Conservation (phyloP, 2,888 invertebrate species). For the Dexiosoma caninum region DNA sequence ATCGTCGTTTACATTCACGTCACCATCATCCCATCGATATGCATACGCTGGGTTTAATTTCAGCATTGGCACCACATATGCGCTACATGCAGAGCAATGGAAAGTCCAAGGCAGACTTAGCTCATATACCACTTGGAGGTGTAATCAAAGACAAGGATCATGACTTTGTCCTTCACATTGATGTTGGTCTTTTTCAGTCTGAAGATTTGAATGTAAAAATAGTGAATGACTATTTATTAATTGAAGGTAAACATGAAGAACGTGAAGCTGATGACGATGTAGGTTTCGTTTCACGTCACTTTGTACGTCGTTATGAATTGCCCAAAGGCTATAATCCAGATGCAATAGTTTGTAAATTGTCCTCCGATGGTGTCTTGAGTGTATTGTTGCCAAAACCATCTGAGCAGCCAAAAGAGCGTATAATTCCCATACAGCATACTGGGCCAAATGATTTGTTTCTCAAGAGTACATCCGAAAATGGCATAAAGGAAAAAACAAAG, state of each 20-base stretch:
- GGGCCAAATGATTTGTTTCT: slow-evolving; percentile 72
- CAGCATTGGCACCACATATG: slow-evolving; percentile 71
- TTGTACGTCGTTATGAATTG: slow-evolving; percentile 84
- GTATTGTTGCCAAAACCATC: slow-evolving; percentile 82
- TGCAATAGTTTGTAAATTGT: slow-evolving; percentile 85
- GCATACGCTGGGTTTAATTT: slow-evolving; percentile 71
- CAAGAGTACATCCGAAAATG: slow-evolving; percentile 63
- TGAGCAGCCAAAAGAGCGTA: slow-evolving; percentile 66
- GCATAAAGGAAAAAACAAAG: slow-evolving; percentile 60
- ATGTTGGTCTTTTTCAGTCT: slow-evolving; percentile 85
- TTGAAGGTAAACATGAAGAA: slow-evolving; percentile 86
- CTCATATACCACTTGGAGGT: slow-evolving; percentile 47
- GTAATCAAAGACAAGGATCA: slow-evolving; percentile 77
- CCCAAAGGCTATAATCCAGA: slow-evolving; percentile 84
- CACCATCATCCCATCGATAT: slow-evolving; percentile 70
- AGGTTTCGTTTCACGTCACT: slow-evolving; percentile 88
- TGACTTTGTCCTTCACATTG: slow-evolving; percentile 83
- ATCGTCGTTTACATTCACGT: slow-evolving; percentile 71
- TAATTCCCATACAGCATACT: slow-evolving; percentile 71
- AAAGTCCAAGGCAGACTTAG: slow-evolving; percentile 65
- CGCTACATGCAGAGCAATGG: slow-evolving; percentile 68
- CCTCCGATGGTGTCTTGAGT: slow-evolving; percentile 88
- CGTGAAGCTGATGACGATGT: slow-evolving; percentile 83
- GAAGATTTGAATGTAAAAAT: slow-evolving; percentile 85
- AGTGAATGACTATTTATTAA: slow-evolving; percentile 80